Evolutionary conservation across 2,888 invertebrate genomes (phyloP).

Genomic region (Rhynchonema sp.): DNA sequence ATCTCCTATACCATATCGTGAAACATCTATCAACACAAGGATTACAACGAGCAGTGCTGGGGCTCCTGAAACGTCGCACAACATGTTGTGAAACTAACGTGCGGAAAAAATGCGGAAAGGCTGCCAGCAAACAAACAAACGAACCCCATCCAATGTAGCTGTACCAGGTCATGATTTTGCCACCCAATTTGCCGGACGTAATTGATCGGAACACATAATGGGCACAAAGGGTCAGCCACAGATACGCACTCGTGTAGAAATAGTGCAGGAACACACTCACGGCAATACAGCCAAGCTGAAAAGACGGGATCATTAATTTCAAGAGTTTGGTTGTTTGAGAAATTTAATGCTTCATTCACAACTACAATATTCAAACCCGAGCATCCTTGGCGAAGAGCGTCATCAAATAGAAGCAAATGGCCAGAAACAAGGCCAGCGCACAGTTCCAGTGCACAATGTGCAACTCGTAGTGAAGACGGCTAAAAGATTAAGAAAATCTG

Average conservation of each 20-base stretch:
- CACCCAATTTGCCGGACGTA: conserved; percentile 2
- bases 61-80: neutral
- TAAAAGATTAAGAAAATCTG: neutral
- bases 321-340: no score
- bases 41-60: conserved; percentile 1
- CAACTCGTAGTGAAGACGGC: conserved; percentile 8
- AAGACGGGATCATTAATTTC: no score
- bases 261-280: conserved; percentile 11
- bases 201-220: conserved; percentile 6
- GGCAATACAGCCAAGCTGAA: conserved; percentile 7
- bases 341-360: no score
- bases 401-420: conserved; percentile 8
- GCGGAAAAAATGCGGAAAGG: neutral
- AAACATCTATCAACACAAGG: neutral
- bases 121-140: neutral
- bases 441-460: conserved; percentile 10
- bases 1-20: conserved; percentile 4
- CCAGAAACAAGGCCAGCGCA: conserved; percentile 8
- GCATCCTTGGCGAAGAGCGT: conserved; percentile 4
- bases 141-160: conserved; percentile 2
- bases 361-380: neutral
- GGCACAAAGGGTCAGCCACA: conserved; percentile 1
- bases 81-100: no score
- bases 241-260: conserved; percentile 7
- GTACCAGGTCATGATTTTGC: conserved; percentile 2